Percentiles rank a stretch among this genome's conserved stretches.
Conservation (phyloP, 1,140 invertebrate genomes). For the Triops cancriformis region DNA sequence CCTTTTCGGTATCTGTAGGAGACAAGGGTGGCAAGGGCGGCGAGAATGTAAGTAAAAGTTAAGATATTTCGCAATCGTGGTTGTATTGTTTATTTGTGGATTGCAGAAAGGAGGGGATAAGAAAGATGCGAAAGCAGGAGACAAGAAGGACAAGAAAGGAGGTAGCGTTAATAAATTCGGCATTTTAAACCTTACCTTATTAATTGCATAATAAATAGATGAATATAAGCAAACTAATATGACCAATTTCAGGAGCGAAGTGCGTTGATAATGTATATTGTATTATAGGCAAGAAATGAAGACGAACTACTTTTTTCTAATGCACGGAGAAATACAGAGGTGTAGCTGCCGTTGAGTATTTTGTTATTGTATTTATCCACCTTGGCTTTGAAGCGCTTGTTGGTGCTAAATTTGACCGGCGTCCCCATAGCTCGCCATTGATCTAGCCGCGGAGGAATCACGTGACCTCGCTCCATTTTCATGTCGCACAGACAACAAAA, state of each 20-base stretch:
- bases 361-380: not conserved
- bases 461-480: not conserved
- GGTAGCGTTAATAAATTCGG: constrained; percentile 15
- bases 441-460: not conserved
- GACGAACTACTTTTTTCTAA: not conserved
- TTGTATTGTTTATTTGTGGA: not conserved
- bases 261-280: not conserved
- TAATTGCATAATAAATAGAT: too few species aligned
- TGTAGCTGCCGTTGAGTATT: not conserved
- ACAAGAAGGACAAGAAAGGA: constrained; percentile 27
- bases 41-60: constrained; percentile 21
- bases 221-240: too few species aligned
- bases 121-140: constrained; percentile 19
- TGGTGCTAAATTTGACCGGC: not conserved
- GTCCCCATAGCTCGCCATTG: not conserved
- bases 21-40: constrained; percentile 27
- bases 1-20: not conserved
- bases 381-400: not conserved
- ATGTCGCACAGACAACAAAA: not conserved
- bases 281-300: not conserved
- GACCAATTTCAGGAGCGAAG: too few species aligned
- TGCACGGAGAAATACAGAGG: not conserved
- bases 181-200: too few species aligned
- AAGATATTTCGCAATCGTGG: not conserved
- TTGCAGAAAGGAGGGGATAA: constrained; percentile 26